Evolutionary conservation across 1,140 invertebrate genomes (phyloP), one percentile per base, ranked within the genome.

Genomic region (Drosophila mauritiana): DNA sequence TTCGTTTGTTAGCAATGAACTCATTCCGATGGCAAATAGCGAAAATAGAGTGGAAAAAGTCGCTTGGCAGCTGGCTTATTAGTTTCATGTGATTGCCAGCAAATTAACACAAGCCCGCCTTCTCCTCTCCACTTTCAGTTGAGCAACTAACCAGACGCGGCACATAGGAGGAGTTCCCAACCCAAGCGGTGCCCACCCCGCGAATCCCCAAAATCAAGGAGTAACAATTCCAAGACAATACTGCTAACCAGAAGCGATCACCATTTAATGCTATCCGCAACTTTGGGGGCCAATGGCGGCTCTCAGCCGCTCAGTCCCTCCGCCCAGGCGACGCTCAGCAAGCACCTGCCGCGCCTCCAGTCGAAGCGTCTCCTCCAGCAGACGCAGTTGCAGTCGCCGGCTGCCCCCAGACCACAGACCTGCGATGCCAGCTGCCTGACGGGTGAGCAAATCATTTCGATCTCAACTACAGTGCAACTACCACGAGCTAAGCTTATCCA

Each of bases 281-380:
- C 75, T 42, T 61, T 89, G 46, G 84, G 91, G 83, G 81, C 91
- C 70, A 84, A 88, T 88, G 81, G 82, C 64, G 74, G 79, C 75
- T 72, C 61, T 22, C 77, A 77, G 69, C 91, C 91, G 67, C 78
- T 92, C 48, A 92, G 91, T 80, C 91, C 90, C 62, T 88, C 89
- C 40, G 91, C 91, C 58, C 91, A 91, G 78, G 89, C 91, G 56
- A 91, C 91, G 49, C 81, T 92, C 54, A 91, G 86, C 62, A 92
- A 92, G 57, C 91, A 92, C 70, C 68, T 92, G 67, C 91, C 91
- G 54, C 90, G 85, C 57, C 63, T 92, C 25, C 79, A 90, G 57
- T 53, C 83, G 6, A 92, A 92, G 73, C 83, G 88, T 46, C 80
- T 92, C 48, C 78, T 91, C 54, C 90, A 92, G 73, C 77, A 83